Evolutionary conservation across 2,888 invertebrate genomes (phyloP).

Genomic region (Nebria salina): DNA sequence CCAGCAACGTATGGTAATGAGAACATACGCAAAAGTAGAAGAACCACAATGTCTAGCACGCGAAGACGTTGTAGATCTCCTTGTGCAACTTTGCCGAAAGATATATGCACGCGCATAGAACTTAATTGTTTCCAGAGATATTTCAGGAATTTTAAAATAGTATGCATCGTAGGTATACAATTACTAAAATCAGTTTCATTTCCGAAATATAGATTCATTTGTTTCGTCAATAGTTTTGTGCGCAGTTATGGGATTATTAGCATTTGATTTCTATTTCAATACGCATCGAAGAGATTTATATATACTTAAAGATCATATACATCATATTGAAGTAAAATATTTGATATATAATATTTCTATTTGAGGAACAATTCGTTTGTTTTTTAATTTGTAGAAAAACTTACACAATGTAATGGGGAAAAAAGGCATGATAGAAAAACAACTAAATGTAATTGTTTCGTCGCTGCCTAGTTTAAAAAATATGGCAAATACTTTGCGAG

Average conservation of each 20-base stretch:
- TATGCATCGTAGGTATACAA: not conserved
- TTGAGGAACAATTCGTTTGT: too few relatives aligned
- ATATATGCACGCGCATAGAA: not conserved
- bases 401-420: constrained; percentile 4
- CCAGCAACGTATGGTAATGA: not conserved
- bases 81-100: not conserved
- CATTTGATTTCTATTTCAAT: not conserved
- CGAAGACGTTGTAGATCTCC: not conserved
- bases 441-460: constrained; percentile 17
- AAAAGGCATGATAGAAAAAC: constrained; percentile 21
- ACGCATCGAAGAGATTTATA: not conserved
- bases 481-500: constrained; percentile 25
- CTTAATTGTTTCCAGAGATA: not conserved
- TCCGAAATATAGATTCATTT: not conserved
- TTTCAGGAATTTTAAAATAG: not conserved
- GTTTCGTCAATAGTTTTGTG: not conserved
- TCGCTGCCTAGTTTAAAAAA: constrained; percentile 28
- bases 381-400: not conserved
- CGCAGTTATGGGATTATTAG: not conserved
- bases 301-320: not conserved
- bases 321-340: constrained; percentile 23
- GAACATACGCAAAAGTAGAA: not conserved
- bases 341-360: too few relatives aligned
- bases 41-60: not conserved
- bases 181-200: not conserved